Evolutionary conservation across 2,888 invertebrate genomes (phyloP).

Genomic region (Polietes domitor): DNA sequence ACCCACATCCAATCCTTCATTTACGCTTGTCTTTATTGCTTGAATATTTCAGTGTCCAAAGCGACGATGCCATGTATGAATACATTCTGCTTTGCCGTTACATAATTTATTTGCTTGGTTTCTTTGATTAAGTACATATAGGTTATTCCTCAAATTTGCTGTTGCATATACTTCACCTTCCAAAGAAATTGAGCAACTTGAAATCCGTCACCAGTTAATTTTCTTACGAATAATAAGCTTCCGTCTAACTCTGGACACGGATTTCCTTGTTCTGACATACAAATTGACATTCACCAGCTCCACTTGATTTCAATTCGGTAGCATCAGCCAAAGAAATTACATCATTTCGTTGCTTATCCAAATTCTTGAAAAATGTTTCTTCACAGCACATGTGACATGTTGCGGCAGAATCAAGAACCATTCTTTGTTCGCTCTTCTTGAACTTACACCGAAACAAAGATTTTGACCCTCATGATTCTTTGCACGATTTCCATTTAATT

Average conservation of each 20-base stretch:
- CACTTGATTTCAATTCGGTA: constrained; percentile 14
- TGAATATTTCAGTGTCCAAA: constrained; percentile 38
- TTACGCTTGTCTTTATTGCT: background rate
- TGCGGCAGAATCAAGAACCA: constrained; percentile 36
- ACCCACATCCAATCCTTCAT: background rate
- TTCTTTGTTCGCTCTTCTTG: background rate
- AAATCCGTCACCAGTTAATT: constrained; percentile 17
- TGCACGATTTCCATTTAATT: constrained; percentile 26
- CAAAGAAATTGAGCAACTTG: constrained; percentile 14
- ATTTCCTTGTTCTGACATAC: constrained; percentile 1
- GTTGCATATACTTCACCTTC: constrained; percentile 14
- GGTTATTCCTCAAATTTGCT: constrained; percentile 9
- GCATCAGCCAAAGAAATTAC: constrained; percentile 32
- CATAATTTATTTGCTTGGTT: constrained; percentile 15
- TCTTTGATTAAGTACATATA: constrained; percentile 9
- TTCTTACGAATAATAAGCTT: constrained; percentile 19
- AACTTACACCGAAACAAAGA: constrained; percentile 19
- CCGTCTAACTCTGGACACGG: constrained; percentile 23
- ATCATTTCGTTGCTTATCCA: constrained; percentile 5
- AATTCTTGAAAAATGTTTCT: constrained; percentile 16
- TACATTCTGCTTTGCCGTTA: background rate
- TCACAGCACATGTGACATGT: constrained; percentile 44
- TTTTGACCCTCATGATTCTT: background rate
- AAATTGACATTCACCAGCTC: constrained; percentile 18
- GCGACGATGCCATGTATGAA: constrained; percentile 38